These are phyloP conservation scores for Desoria tigrina DNA, from an alignment of 2,888 invertebrate genomes.

Conservation along the genomic window DNA sequence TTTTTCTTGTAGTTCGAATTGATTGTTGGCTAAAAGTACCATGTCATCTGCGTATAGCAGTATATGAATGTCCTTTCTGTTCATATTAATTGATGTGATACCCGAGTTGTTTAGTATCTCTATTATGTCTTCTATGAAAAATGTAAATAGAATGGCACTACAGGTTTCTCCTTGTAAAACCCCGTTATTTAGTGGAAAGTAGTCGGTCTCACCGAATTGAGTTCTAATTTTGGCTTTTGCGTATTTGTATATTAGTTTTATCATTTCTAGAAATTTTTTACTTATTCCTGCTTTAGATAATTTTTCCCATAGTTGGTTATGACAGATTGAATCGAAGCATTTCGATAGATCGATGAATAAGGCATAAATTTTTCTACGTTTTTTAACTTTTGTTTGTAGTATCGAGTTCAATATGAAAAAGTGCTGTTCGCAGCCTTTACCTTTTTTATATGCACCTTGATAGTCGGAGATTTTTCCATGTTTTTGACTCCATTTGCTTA, in stretches of 20 bases:
- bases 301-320: conserved; percentile 27
- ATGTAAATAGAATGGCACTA: conserved; percentile 26
- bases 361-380: no score
- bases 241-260: conserved; percentile 13
- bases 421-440: no score
- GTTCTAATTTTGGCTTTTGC: conserved; percentile 26
- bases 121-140: conserved; percentile 30
- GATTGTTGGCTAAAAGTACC: not conserved
- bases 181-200: no score
- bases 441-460: no score
- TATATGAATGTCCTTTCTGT: not conserved
- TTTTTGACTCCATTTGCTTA: no score
- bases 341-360: no score
- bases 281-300: conserved; percentile 13
- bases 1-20: conserved; percentile 15
- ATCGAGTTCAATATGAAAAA: no score
- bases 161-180: conserved; percentile 36
- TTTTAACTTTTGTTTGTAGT: no score
- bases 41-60: no score
- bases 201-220: not conserved
- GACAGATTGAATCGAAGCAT: no score
- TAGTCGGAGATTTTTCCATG: no score
- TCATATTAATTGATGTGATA: no score
- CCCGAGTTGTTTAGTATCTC: not conserved
- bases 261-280: conserved; percentile 15